Evolutionary conservation across 30 jellyfish, hydroid and myxozoan species (phyloP).

Genomic region (Turritopsis rubra): DNA sequence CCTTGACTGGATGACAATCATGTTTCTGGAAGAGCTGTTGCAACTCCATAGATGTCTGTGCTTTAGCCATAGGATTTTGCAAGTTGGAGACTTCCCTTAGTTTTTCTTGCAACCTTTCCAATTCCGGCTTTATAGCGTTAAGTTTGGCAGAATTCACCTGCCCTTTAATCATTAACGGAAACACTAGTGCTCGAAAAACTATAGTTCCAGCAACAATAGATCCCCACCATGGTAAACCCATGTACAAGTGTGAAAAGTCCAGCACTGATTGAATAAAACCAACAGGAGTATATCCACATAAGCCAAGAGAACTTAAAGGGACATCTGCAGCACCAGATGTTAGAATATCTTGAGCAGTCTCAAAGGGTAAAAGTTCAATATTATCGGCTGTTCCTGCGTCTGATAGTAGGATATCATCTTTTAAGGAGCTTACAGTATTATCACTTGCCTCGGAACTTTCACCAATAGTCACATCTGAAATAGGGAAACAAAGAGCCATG

Average conservation of each 20-base stretch:
- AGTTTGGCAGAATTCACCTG: conserved; percentile 76
- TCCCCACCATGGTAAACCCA: conserved; percentile 97
- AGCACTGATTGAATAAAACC: conserved; percentile 61
- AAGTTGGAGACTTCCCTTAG: conserved; percentile 67
- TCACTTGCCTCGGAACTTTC: conserved; percentile 61
- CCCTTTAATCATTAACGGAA: conserved; percentile 89
- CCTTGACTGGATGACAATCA: conserved; percentile 84
- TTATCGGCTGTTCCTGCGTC: neutral
- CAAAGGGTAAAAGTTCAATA: conserved; percentile 2
- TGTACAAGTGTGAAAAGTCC: conserved; percentile 52
- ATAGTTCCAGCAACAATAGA: conserved; percentile 70
- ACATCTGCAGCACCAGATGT: conserved; percentile 18
- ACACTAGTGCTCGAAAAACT: conserved; percentile 54
- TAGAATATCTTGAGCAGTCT: conserved; percentile 21
- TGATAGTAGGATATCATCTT: neutral
- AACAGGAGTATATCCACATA: conserved; percentile 85
- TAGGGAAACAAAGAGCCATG: too few relatives aligned
- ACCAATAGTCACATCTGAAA: conserved; percentile 6
- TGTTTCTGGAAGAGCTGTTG: conserved; percentile 67
- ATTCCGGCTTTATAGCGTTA: conserved; percentile 70
- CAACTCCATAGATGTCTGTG: conserved; percentile 76
- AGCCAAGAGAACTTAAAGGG: conserved; percentile 40
- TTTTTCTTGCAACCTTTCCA: conserved; percentile 68
- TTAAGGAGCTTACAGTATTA: conserved; percentile 59
- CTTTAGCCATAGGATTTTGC: conserved; percentile 73